Percentiles rank a stretch among this genome's conserved stretches.
These are phyloP conservation scores for Stylophora pistillata DNA, from an alignment of 64 coral and sea anemone species.

Conservation along the genomic window DNA sequence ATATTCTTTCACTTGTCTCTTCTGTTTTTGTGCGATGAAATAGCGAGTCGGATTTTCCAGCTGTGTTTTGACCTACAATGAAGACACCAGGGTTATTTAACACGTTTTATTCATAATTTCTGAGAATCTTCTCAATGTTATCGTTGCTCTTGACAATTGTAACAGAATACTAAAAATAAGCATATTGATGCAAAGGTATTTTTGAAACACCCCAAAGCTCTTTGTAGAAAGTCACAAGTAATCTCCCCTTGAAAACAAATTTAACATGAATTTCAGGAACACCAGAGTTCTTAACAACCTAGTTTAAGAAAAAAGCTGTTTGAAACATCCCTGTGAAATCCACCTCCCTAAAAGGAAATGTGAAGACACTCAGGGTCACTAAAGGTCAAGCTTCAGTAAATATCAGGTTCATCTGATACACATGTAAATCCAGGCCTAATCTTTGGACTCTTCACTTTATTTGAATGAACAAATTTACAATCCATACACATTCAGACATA, in stretches of 20 bases:
- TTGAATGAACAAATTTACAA: background rate
- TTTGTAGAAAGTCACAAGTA: background rate
- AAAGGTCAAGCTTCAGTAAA: too few species aligned
- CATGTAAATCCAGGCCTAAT: too few species aligned
- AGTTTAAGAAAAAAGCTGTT: too few species aligned
- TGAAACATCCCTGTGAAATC: too few species aligned
- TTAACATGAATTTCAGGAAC: too few species aligned
- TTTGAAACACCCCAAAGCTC: background rate
- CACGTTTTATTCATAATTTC: background rate
- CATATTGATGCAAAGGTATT: background rate
- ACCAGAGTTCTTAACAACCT: too few species aligned
- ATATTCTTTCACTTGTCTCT: constrained; percentile 92
- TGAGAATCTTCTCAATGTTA: background rate
- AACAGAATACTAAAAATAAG: background rate
- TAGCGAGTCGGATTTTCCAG: constrained; percentile 98
- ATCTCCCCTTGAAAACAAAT: too few species aligned
- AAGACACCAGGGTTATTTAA: background rate
- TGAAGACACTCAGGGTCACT: too few species aligned
- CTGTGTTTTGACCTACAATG: constrained; percentile 84
- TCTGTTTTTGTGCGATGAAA: constrained; percentile 85
- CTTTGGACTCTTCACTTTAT: too few species aligned
- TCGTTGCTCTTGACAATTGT: background rate
- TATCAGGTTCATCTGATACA: too few species aligned
- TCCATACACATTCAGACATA: background rate
- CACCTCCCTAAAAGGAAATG: too few species aligned